Base-by-base conservation (phyloP, 2,797 vertebrate genomes). In the Mormyrus hasselquistii region DNA sequence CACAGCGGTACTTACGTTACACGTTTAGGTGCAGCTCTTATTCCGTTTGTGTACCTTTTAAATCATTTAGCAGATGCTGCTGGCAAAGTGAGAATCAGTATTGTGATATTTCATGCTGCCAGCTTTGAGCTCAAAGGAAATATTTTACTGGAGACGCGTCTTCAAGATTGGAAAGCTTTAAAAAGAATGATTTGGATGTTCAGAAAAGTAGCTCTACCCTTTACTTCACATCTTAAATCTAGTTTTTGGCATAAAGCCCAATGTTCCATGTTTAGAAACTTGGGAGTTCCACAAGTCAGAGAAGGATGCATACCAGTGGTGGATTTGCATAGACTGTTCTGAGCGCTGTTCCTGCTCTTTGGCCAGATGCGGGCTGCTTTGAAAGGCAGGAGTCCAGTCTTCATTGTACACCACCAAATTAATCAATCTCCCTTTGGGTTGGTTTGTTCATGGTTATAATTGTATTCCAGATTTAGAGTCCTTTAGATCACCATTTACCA, bases 401-500 rank as follows among this genome's bases (percentile, higher is more conserved):
- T 29, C 34, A 9, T 83, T 84, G 52, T 83, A 47, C 5, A 69
- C 76, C 53, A 50, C 38, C 10, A 89, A 50, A 86, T 38, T 14
- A 88, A 55, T 65, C 83, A 79, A 9, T 88, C 38, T 87, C 8
- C 49, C 9, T 87, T 84, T 49, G 52, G 49, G 14, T 83, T 38
- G 47, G 79, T 34, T 93, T 91, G 93, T 94, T 92, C 93, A 91
- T 96, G 95, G 96, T 96, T 96, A 96, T 95, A 94, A 95, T 96
- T 95, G 92, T 95, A 96, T 95, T 95, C 95, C 95, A 95, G 92
- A 91, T 95, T 95, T 95, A 95, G 95, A 93, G 93, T 93, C 95
- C 95, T 95, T 96, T 95, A 96, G 95, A 96, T 95, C 93, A 84
- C 44, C 91, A 93, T 94, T 94, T 93, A 95, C 92, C 93, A 96